A percentile compares a stretch with the other conserved stretches of the same genome.
phyloP scores from a whole-genome alignment of 2,888 invertebrate genomes.

The Arrhopalites spinosus region DNA sequence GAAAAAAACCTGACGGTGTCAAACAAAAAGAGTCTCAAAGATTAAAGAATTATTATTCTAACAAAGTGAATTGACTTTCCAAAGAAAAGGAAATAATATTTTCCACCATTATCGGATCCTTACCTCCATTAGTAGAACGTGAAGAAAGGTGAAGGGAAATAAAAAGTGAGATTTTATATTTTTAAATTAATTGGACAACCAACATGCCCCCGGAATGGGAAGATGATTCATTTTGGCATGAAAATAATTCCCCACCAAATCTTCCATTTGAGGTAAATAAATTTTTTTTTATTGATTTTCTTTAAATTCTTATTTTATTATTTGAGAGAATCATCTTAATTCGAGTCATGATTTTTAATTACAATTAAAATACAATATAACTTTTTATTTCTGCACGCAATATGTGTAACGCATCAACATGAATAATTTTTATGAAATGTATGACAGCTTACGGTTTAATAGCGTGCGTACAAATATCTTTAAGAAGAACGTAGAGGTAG shows the following conservation, averaged over 20 bases:
- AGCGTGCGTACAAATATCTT: not conserved
- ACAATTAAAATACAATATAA: too few species aligned
- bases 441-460: not conserved
- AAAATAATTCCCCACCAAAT: slow-evolving; percentile 28
- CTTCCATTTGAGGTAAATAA: slow-evolving; percentile 35
- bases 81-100: too few species aligned
- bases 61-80: too few species aligned
- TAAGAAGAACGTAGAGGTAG: not conserved
- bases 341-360: too few species aligned
- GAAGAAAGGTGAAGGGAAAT: not conserved
- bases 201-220: slow-evolving; percentile 46
- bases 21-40: too few species aligned
- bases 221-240: slow-evolving; percentile 41
- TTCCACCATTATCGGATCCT: too few species aligned
- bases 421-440: not conserved
- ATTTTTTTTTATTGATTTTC: not conserved
- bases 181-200: slow-evolving; percentile 10
- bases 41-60: too few species aligned
- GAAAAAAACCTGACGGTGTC: too few species aligned
- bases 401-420: not conserved
- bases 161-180: not conserved
- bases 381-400: too few species aligned
- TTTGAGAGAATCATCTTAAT: too few species aligned
- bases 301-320: not conserved
- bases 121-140: not conserved